These are phyloP conservation scores for Euschistus heros DNA, from an alignment of 1,140 invertebrate species.

Conservation along the genomic window DNA sequence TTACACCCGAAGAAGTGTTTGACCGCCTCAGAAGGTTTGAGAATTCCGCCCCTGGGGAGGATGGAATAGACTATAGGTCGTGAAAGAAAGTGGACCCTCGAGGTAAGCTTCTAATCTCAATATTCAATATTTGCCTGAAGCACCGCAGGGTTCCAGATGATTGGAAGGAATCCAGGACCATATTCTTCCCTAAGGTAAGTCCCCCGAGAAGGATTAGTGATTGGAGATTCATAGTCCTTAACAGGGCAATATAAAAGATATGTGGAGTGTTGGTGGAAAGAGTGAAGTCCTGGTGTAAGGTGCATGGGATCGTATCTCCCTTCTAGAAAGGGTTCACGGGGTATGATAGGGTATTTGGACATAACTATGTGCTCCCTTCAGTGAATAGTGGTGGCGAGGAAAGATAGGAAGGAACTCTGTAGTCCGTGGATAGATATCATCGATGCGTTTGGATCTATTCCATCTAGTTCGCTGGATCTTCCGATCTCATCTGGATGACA, in stretches of 20 bases:
- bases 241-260: conserved; percentile 34
- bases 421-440: no score
- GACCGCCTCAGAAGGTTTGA: conserved; percentile 22
- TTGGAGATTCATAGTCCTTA: conserved; percentile 31
- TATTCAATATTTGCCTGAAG: conserved; percentile 25
- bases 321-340: conserved; percentile 27
- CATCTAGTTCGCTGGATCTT: no score
- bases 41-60: conserved; percentile 31
- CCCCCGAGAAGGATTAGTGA: conserved; percentile 31
- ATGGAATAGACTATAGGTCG: conserved; percentile 27
- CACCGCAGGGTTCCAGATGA: conserved; percentile 20
- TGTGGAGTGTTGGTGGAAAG: conserved; percentile 30
- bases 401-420: no score
- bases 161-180: conserved; percentile 30
- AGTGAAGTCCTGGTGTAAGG: conserved; percentile 3
- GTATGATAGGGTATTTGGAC: no score
- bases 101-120: conserved; percentile 15
- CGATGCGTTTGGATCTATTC: no score
- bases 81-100: conserved; percentile 15
- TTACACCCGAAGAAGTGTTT: conserved; percentile 18
- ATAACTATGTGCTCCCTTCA: no score
- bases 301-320: background rate
- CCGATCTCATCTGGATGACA: no score
- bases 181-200: conserved; percentile 34
- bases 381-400: no score